phyloP scores from a whole-genome alignment of 2,113 vertebrate genomes.

The Hymenochirus boettgeri region DNA sequence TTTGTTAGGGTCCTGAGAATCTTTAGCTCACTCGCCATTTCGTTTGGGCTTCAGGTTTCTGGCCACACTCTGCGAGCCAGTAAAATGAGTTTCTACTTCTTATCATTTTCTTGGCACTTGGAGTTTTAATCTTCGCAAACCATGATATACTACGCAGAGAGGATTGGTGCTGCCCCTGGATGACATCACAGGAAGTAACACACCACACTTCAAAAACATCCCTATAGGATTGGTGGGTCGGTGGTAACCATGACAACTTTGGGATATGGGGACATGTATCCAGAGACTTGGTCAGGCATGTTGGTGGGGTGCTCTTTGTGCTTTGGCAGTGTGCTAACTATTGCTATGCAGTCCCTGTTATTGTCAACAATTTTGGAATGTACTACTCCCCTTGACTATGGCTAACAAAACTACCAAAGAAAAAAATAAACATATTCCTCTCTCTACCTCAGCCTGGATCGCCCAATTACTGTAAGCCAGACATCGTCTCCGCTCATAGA shows the following conservation, averaged over 20 bases:
- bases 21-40: constrained; percentile 91
- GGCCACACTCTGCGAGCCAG: constrained; percentile 87
- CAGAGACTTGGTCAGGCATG: constrained; percentile 95
- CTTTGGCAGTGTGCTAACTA: constrained; percentile 90
- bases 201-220: constrained; percentile 93
- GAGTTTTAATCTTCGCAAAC: constrained; percentile 94
- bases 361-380: constrained; percentile 97
- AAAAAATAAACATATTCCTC: constrained; percentile 93
- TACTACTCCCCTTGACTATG: constrained; percentile 95
- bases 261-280: constrained; percentile 95
- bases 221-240: constrained; percentile 95
- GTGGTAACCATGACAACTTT: constrained; percentile 94
- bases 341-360: constrained; percentile 96
- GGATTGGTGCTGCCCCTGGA: constrained; percentile 83
- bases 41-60: constrained; percentile 81
- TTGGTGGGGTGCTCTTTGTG: constrained; percentile 88
- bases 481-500: constrained; percentile 61
- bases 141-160: constrained; percentile 94
- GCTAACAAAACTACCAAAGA: constrained; percentile 96
- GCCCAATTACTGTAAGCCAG: constrained; percentile 87
- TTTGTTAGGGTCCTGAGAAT: constrained; percentile 90
- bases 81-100: constrained; percentile 93
- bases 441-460: constrained; percentile 87
- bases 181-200: constrained; percentile 82
- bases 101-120: constrained; percentile 88